Conservation (phyloP, 2,797 vertebrate species). For the Avahi laniger region DNA sequence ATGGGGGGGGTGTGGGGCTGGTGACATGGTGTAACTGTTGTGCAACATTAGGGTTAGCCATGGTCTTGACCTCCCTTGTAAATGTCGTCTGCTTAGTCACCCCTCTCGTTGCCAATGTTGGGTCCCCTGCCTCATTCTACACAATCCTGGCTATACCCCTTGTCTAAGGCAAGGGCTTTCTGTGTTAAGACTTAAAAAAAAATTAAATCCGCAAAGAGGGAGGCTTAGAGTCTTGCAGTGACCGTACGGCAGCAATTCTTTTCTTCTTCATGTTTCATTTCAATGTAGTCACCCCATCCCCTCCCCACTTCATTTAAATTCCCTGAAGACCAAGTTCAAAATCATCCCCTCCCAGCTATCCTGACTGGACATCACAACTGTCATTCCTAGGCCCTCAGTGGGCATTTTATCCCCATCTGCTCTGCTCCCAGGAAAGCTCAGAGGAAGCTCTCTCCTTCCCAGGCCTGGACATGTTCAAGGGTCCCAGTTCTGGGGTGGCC, state of each 20-base stretch:
- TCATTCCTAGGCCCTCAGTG: background rate
- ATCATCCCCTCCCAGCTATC: background rate
- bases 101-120: background rate
- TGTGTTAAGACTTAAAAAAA: background rate
- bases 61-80: background rate
- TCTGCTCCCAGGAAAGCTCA: background rate
- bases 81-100: background rate
- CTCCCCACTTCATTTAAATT: background rate
- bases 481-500: background rate
- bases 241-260: background rate
- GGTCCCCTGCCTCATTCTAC: background rate
- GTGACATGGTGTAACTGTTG: background rate
- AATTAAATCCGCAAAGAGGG: background rate
- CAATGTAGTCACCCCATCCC: background rate
- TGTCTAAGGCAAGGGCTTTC: background rate
- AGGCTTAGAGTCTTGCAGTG: background rate
- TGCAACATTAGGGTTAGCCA: accelerated
- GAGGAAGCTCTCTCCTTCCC: background rate
- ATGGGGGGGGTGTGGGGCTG: too few relatives aligned
- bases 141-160: background rate
- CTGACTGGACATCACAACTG: background rate
- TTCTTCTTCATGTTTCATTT: background rate
- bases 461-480: background rate
- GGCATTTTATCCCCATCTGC: background rate
- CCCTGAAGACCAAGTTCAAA: background rate